These are phyloP conservation scores for Plotosus lineatus DNA, from an alignment of 2,113 vertebrate genomes.

Conservation along the genomic window DNA sequence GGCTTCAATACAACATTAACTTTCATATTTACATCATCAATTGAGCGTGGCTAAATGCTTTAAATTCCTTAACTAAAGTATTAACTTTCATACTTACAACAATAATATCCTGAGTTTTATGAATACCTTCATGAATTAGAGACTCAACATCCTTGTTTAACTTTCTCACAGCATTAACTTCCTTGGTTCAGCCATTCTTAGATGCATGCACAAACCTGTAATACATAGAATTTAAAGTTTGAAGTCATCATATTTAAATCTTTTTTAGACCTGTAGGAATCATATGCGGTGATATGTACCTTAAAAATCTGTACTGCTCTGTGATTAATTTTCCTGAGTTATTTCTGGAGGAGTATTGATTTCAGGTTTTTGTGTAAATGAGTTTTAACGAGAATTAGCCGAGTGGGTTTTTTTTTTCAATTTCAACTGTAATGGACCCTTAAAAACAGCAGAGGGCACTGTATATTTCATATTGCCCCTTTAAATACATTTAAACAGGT, in stretches of 20 bases:
- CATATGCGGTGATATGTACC: neutral
- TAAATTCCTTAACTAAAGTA: too few relatives aligned
- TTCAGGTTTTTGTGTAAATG: neutral
- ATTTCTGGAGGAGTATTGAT: neutral
- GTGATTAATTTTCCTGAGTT: neutral
- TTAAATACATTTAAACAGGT: neutral
- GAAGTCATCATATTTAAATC: neutral
- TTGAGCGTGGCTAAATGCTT: neutral
- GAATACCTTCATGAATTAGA: too few relatives aligned
- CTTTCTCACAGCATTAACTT: neutral
- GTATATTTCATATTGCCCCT: conserved; percentile 16
- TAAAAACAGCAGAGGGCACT: neutral
- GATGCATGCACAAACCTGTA: neutral
- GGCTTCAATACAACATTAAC: neutral
- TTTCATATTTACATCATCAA: neutral
- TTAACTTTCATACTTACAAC: too few relatives aligned
- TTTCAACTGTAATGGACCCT: neutral
- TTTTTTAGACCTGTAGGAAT: neutral
- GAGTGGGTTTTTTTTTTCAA: neutral
- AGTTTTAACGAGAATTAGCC: too few relatives aligned
- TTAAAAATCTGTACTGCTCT: neutral
- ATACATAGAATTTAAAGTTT: neutral
- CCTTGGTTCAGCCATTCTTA: neutral
- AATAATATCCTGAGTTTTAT: too few relatives aligned
- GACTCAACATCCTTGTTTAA: neutral